These are phyloP conservation scores for Melangyna quadrimaculata DNA, from an alignment of 2,888 invertebrate genomes.

Conservation along the genomic window DNA sequence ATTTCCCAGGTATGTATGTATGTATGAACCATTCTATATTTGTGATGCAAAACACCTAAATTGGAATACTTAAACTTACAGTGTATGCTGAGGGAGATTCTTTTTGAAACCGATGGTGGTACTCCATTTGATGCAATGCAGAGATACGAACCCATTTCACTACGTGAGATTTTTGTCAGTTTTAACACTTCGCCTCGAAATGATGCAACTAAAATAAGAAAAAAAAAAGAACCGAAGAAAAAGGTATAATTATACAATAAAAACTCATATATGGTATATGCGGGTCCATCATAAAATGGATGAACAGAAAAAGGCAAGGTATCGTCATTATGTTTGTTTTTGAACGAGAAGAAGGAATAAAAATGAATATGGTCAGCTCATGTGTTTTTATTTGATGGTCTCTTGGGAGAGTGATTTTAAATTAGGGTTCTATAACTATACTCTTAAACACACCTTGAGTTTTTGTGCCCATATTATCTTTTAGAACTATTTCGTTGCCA, in stretches of 20 bases:
- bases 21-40: not conserved
- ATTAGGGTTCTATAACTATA: not conserved
- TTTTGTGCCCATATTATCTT: conserved; percentile 86
- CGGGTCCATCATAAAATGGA: conserved; percentile 29
- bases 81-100: conserved; percentile 93
- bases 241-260: not conserved
- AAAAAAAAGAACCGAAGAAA: conserved; percentile 68
- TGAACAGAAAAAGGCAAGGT: not conserved
- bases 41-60: not conserved
- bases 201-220: conserved; percentile 84
- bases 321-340: not conserved
- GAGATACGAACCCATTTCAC: conserved; percentile 94
- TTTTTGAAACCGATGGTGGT: conserved; percentile 93
- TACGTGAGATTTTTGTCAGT: conserved; percentile 90
- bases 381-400: not conserved
- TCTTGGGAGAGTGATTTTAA: not conserved
- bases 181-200: conserved; percentile 89
- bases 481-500: conserved; percentile 89
- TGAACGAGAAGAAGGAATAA: not conserved
- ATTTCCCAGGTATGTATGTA: not conserved
- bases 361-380: conserved; percentile 37
- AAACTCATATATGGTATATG: conserved; percentile 7
- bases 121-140: conserved; percentile 95
- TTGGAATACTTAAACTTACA: conserved; percentile 85
- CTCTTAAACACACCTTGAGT: conserved; percentile 83